Base-by-base conservation (phyloP, 2,888 invertebrate species). In the Andrena camellia region DNA sequence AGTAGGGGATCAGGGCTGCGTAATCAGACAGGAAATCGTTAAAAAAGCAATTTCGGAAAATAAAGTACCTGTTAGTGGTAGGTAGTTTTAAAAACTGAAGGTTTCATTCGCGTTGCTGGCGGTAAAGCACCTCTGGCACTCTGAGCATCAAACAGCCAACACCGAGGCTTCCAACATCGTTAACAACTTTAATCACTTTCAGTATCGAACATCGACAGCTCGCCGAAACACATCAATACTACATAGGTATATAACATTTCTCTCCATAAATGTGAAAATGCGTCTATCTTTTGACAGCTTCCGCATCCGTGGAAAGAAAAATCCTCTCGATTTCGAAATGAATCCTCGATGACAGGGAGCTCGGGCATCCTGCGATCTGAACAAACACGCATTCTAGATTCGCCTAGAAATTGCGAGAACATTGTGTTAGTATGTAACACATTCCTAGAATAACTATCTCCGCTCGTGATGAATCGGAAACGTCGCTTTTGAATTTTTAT, bases 1-100 rank as follows among this genome's bases (percentile, higher is more conserved):
- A 69, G 70, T 77, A 59, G 72, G 71, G 48, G 62, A 73, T 76
- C 81, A 60, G 54, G 63, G 23, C 60, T 50, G 80, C 50, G 73
- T 82, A 87, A 87, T 82, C 79, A 63, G 75, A 29, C 78, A 60
- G 59, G 74, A 67, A 81, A 72, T 78, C 77, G 74, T 78, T 84
- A 73, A 77, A 74, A 70, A 62, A 68, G 77, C 76, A 82, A 82
- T 86, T 85, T 79, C 74, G 66, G 68, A 69, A 79, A 86, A 82
- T 86, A 77, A 79, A 86, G 77, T 81, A 81, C 63, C 70, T 67
- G 60, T 80, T 71, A 63, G 57, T 50, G 75, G 80, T 72, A 74
- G 75, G 78, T 67, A 74, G 59, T 50, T 75, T 54, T 64, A 62
- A 69, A 72, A 83, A 80, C 77, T 73, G 73, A 35, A 60, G 80